Conservation (phyloP, 2,888 invertebrate species). For the Plebejus anna region DNA sequence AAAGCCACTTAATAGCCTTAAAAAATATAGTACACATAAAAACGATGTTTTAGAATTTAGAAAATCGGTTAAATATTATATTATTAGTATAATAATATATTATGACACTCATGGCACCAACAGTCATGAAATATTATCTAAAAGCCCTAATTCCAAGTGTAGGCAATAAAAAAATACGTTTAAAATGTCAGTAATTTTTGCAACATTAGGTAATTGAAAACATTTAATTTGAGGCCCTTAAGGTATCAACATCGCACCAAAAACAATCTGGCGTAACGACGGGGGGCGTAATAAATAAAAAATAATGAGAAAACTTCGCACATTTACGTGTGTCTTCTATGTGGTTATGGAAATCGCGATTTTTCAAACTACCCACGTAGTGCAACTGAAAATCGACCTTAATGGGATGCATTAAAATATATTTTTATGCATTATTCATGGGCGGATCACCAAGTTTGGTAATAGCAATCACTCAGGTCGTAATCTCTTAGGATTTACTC, state of each 20-base stretch:
- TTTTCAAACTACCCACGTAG: conserved; percentile 13
- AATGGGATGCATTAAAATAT: conserved; percentile 30
- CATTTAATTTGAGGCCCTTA: conserved; percentile 4
- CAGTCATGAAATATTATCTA: no score
- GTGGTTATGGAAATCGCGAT: conserved; percentile 21
- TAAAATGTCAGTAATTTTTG: neutral
- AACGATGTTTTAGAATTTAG: no score
- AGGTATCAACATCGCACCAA: conserved; percentile 12
- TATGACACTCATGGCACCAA: no score
- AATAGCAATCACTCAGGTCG: conserved; percentile 76
- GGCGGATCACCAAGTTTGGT: conserved; percentile 49
- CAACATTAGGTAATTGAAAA: conserved; percentile 9
- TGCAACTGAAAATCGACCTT: conserved; percentile 42
- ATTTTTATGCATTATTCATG: conserved; percentile 10
- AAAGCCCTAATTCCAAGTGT: no score
- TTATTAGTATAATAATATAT: no score
- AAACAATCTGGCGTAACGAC: conserved; percentile 47
- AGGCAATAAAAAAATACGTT: no score
- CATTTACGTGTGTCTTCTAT: conserved; percentile 50
- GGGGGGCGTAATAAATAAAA: conserved; percentile 71
- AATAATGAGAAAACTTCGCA: conserved; percentile 77
- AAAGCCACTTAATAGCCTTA: no score
- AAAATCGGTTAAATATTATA: no score
- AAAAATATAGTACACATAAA: no score
- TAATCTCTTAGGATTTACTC: conserved; percentile 75